Conservation (phyloP, 2,888 invertebrate genomes). For the Tachina fera region DNA sequence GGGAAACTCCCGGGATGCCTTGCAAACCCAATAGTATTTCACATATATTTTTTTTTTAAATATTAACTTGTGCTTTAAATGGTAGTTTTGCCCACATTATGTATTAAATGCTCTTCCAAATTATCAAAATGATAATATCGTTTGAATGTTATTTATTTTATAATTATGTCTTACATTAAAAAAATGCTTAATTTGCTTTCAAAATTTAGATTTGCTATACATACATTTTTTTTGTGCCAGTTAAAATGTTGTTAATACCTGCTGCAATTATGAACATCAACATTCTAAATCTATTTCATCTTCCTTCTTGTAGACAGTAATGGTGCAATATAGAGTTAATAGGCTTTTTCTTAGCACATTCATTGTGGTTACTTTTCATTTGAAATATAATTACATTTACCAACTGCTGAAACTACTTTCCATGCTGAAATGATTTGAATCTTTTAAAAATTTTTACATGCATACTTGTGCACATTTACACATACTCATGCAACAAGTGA, state of each 20-base stretch:
- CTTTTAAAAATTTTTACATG: slow-evolving; percentile 45
- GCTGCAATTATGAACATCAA: slow-evolving; percentile 57
- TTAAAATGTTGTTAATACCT: slow-evolving; percentile 47
- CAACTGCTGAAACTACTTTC: slow-evolving; percentile 56
- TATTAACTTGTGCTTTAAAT: no score
- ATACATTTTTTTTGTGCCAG: neutral
- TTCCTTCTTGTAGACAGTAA: slow-evolving; percentile 47
- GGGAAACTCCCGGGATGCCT: no score
- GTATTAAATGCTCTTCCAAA: no score
- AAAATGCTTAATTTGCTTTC: slow-evolving; percentile 6
- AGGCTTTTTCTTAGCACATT: slow-evolving; percentile 63
- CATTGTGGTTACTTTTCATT: slow-evolving; percentile 46
- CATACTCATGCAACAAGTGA: slow-evolving; percentile 75
- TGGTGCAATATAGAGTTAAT: slow-evolving; percentile 59
- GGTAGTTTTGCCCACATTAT: no score
- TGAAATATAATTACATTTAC: slow-evolving; percentile 12
- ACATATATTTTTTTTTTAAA: no score
- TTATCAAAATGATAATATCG: neutral
- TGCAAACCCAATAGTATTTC: no score
- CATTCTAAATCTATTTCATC: slow-evolving; percentile 53
- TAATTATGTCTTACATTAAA: neutral
- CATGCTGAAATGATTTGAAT: slow-evolving; percentile 66
- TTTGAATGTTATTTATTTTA: neutral
- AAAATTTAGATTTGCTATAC: neutral
- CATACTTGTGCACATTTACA: neutral